Evolutionary conservation across 2,113 vertebrate species (phyloP), one percentile per base, ranked within the genome.

Genomic region (Muscicapa adusta): DNA sequence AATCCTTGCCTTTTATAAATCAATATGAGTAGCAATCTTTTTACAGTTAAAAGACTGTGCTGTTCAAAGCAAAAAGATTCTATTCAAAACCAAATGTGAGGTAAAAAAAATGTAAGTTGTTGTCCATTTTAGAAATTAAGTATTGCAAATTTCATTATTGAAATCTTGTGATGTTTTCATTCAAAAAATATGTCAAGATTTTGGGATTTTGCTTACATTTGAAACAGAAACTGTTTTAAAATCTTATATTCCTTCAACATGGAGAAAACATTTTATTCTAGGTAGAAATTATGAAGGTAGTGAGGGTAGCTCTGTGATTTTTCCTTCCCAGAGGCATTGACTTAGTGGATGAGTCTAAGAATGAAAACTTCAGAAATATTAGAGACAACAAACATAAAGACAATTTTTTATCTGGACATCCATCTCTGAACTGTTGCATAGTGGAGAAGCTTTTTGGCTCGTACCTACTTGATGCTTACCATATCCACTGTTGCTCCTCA

Each of bases 301-400:
- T 45, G 56, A 80, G 50, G 14, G 10, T 57, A 62, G 38, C 14
- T 73, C 54, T 91, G 38, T 95, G 83, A 93, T 94, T 94, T 91
- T 80, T 93, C 80, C 93, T 93, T 79, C 38, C 54, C 54, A 77
- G 86, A 83, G 77, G 10, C 54, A 83, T 61, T 92, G 80, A 92
- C 63, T 67, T 65, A 70, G 77, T 66, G 12, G 25, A 70, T 83
- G 63, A 88, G 28, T 92, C 66, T n/a, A 76, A 83, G 75, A 76
- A 50, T 57, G 54, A 88, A 91, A 93, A 83, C 54, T 68, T 88
- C 62, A 70, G 91, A 86, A 54, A 57, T 88, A 66, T 61, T 82
- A 77, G 38, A 76, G 72, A 51, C 83, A 86, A 42, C 58, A 62
- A 91, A 84, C 20, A 8, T 42, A 36, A 77, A 84, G 89, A 42